Evolutionary conservation across 2,888 invertebrate genomes (phyloP).

Genomic region (Conops quadrifasciatus): DNA sequence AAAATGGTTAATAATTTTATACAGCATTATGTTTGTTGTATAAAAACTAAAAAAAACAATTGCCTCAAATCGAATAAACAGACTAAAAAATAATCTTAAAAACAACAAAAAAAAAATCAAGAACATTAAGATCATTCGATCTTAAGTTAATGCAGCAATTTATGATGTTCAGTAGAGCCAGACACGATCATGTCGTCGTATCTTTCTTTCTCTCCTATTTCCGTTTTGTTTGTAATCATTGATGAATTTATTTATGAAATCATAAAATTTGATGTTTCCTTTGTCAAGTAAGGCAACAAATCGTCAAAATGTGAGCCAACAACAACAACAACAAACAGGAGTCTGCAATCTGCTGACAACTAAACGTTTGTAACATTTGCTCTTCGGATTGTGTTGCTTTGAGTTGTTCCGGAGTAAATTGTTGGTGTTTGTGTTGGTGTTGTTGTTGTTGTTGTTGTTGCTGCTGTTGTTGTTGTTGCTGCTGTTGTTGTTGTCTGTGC

Average conservation of each 20-base stretch:
- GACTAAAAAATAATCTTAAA: no score
- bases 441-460: constrained; percentile 34
- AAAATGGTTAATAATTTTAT: no score
- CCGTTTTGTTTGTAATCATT: constrained; percentile 12
- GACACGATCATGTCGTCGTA: no score
- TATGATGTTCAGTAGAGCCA: no score
- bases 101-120: no score
- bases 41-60: no score
- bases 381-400: not conserved
- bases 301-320: no score
- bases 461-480: constrained; percentile 45
- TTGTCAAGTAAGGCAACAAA: constrained; percentile 38
- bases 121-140: no score
- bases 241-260: constrained; percentile 60
- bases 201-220: no score
- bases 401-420: not conserved
- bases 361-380: constrained; percentile 41
- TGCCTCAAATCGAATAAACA: no score
- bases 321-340: not conserved
- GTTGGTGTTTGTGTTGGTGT: constrained; percentile 13
- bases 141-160: no score
- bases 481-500: not conserved
- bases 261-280: constrained; percentile 65
- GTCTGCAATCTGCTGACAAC: constrained; percentile 49
- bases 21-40: no score